Percentiles rank a stretch among this genome's conserved stretches.
Evolutionary conservation across 2,797 vertebrate species (phyloP).

Genomic region (Pipistrellus nathusii): DNA sequence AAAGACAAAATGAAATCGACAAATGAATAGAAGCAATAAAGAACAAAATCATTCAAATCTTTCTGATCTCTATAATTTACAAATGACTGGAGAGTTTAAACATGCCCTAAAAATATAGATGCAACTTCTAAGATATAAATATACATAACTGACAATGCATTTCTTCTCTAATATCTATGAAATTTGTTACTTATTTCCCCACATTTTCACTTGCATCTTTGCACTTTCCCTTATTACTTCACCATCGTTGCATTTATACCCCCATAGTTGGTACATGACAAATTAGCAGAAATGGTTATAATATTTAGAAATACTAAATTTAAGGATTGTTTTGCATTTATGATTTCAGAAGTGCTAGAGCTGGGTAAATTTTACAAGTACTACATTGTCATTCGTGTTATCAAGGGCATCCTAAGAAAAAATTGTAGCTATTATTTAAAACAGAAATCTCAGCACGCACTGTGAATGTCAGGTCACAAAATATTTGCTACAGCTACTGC

Average conservation of each 20-base stretch:
- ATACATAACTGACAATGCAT: not conserved
- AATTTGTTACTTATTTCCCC: not conserved
- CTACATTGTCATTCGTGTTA: not conserved
- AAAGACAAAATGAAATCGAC: not conserved
- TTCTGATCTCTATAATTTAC: not conserved
- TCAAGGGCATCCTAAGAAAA: not conserved
- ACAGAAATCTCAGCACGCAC: not conserved
- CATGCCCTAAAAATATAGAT: not conserved
- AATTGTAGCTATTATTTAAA: conserved; percentile 1
- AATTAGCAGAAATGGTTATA: not conserved
- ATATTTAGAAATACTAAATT: conserved; percentile 10
- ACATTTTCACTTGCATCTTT: not conserved
- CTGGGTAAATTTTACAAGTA: not conserved
- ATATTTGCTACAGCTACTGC: not conserved
- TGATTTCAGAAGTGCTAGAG: not conserved
- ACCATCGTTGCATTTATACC: not conserved
- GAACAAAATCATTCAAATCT: conserved; percentile 25
- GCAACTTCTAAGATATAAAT: not conserved
- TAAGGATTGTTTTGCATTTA: not conserved
- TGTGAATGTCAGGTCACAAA: not conserved
- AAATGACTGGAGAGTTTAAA: not conserved
- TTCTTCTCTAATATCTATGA: not conserved
- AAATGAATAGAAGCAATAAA: conserved; percentile 20
- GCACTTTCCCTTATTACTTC: not conserved
- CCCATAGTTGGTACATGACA: not conserved